Base-by-base conservation (phyloP, 2,888 invertebrate species). In the Nineta flava region DNA sequence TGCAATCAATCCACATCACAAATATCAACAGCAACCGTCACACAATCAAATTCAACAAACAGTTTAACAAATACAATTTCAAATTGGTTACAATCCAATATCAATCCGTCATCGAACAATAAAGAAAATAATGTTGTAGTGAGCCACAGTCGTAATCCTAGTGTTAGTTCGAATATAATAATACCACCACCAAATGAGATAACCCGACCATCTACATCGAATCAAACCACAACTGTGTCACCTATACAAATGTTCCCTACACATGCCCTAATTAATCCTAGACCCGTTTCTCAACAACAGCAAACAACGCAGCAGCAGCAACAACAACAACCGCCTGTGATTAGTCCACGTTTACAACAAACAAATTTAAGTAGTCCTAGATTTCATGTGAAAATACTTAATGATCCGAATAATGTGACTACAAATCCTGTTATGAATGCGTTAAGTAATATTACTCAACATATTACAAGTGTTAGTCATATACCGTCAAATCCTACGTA, bases 41-140 rank as follows among this genome's bases (percentile, higher is more conserved):
- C 19, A 26, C 32, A 12, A 43, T 35, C 21, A 43, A 48, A 17
- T n/a, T 35, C 47, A 17, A 50, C 51, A 19, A 53, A 51, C 32
- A 44, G 49, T 12, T 47, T 53, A 10, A 26, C 26, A 6, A 17
- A 41, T 7, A 45, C 51, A 10, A 38, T 49, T 19, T 17, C 51
- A 44, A 44, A 50, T 45, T 48, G 51, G 53, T 49, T 44, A 41
- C 35, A 48, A 16, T 48, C 48, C 10, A 48, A 21, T 41, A 48
- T 48, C 9, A 48, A 34, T 21, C 48, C 40, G 2, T 31, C 49
- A 9, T 16, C 45, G 9, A 19, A 17, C 21, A 45, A 41, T n/a
- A 48, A 42, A 31, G 48, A 48, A 12, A 19, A 19, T n/a, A 41
- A 49, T 35, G 21, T 35, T 12, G 32, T 31, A 19, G 13, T 35